Evolutionary conservation across 92 coral and sea anemone species (phyloP).

Genomic region (Phymanthus crucifer): DNA sequence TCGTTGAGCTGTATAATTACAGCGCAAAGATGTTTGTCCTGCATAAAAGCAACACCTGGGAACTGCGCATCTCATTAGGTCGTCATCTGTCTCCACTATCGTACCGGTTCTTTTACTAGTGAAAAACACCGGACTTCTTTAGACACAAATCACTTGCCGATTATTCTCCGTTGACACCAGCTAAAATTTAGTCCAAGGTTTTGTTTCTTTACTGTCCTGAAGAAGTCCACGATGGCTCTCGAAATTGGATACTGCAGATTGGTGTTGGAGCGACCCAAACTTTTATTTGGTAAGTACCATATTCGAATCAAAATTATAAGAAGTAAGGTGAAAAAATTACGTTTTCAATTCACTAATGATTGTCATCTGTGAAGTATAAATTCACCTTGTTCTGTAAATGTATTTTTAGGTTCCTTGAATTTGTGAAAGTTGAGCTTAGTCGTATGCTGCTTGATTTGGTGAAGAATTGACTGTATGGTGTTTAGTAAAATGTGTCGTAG

Average conservation of each 20-base stretch:
- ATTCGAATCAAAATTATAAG: background rate
- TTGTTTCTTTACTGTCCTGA: background rate
- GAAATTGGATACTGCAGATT: slow-evolving; percentile 47
- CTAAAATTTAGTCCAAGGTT: background rate
- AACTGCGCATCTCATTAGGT: background rate
- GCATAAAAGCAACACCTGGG: background rate
- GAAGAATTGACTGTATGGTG: no score
- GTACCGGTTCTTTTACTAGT: no score
- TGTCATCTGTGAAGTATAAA: background rate
- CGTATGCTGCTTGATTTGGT: background rate
- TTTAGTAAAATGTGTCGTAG: no score
- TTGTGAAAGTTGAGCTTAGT: background rate
- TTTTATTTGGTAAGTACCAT: slow-evolving; percentile 64
- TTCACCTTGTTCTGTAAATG: background rate
- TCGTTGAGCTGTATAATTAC: background rate
- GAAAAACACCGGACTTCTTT: no score
- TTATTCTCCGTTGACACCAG: background rate
- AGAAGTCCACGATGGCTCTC: background rate
- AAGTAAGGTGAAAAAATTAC: background rate
- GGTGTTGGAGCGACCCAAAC: slow-evolving; percentile 59
- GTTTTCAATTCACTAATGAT: background rate
- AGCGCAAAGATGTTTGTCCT: background rate
- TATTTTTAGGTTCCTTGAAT: background rate
- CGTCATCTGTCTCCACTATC: no score
- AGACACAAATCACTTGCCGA: no score